These are phyloP conservation scores for Pemphigus obesinymphae DNA, from an alignment of 1,140 invertebrate species.

Conservation along the genomic window DNA sequence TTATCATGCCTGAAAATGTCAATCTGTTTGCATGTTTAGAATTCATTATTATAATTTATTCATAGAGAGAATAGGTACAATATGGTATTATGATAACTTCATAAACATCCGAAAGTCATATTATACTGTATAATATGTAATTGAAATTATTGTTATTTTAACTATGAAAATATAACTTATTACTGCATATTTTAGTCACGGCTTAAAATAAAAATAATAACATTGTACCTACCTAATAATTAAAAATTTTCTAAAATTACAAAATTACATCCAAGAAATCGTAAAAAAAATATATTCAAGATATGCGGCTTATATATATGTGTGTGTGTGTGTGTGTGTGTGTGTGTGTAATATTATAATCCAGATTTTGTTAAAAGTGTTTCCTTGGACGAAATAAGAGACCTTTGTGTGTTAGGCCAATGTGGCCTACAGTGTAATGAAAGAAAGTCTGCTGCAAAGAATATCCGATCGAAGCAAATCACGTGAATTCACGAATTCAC, in stretches of 20 bases:
- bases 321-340: too few relatives aligned
- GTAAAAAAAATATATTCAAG: not conserved
- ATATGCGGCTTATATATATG: too few relatives aligned
- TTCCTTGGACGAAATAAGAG: not conserved
- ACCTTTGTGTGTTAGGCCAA: not conserved
- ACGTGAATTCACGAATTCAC: not conserved
- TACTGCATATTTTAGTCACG: not conserved
- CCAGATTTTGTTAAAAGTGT: not conserved
- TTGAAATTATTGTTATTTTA: too few relatives aligned
- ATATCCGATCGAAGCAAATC: not conserved
- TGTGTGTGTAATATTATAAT: not conserved
- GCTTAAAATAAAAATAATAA: not conserved
- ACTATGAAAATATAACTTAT: too few relatives aligned
- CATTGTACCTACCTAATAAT: not conserved
- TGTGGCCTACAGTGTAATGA: not conserved
- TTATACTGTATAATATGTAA: too few relatives aligned
- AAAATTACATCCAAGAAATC: not conserved
- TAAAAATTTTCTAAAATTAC: slow-evolving; percentile 16
- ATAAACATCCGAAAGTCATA: too few relatives aligned
- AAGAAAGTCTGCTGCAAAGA: not conserved
- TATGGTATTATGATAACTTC: too few relatives aligned
- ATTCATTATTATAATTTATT: too few relatives aligned
- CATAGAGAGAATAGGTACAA: too few relatives aligned
- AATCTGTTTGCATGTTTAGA: too few relatives aligned
- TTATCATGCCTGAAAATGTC: too few relatives aligned